Conservation (phyloP, 2,113 vertebrate genomes). For the Limnothrissa miodon region DNA sequence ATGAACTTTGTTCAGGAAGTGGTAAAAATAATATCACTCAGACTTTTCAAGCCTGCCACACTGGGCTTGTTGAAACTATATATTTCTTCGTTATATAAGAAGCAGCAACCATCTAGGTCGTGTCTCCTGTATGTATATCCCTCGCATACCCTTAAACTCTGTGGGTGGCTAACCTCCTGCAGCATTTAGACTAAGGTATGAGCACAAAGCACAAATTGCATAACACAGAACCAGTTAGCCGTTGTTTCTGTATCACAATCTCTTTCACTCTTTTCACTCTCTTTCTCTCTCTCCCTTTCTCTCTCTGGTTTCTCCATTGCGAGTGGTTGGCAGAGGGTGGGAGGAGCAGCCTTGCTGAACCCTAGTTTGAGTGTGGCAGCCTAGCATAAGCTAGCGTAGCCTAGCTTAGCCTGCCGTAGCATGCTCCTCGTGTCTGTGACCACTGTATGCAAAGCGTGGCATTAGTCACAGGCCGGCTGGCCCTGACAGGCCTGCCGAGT, state of each 20-base stretch:
- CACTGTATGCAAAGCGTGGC: conserved; percentile 98
- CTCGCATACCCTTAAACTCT: neutral
- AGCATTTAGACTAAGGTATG: neutral
- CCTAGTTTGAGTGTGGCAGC: neutral
- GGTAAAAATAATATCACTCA: neutral
- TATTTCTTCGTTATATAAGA: conserved; percentile 1
- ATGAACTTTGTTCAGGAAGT: conserved; percentile 7
- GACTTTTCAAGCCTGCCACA: conserved; percentile 17
- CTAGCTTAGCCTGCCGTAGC: conserved; percentile 60
- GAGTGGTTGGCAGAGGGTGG: neutral
- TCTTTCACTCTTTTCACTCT: no score
- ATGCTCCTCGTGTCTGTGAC: conserved; percentile 85
- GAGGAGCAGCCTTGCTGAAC: neutral
- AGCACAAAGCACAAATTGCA: neutral
- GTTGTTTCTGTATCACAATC: no score
- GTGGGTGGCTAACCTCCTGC: neutral
- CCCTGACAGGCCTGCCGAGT: conserved; percentile 92
- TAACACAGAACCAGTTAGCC: neutral
- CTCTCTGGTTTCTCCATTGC: neutral
- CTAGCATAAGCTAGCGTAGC: neutral
- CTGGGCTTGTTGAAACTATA: neutral
- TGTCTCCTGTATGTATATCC: neutral
- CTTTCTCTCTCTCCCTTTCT: conserved; percentile 22
- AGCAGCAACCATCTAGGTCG: neutral
- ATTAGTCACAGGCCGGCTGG: conserved; percentile 95